phyloP scores from a whole-genome alignment of 2,888 invertebrate genomes.

The Labia minor region DNA sequence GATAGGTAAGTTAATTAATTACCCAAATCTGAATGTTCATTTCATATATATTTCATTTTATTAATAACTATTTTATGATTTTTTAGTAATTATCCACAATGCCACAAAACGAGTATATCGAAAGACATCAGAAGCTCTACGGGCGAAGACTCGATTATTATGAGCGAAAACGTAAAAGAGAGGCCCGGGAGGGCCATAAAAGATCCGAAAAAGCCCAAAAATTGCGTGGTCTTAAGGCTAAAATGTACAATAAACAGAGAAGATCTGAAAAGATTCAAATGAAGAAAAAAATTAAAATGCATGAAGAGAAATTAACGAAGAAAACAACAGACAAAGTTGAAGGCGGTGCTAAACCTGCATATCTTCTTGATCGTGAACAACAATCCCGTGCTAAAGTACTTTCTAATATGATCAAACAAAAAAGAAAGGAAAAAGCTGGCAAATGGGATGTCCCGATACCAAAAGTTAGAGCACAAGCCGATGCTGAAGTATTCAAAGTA shows the following conservation, averaged over 20 bases:
- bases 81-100: slow-evolving; percentile 41
- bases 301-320: slow-evolving; percentile 87
- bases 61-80: too few species aligned
- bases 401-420: slow-evolving; percentile 99
- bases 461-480: slow-evolving; percentile 92
- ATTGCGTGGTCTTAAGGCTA: slow-evolving; percentile 91
- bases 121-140: slow-evolving; percentile 90
- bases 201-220: slow-evolving; percentile 82
- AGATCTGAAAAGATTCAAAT: slow-evolving; percentile 98
- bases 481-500: slow-evolving; percentile 93
- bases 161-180: slow-evolving; percentile 88
- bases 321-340: slow-evolving; percentile 48
- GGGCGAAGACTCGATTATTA: slow-evolving; percentile 96
- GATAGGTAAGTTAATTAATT: too few species aligned
- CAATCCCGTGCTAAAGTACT: slow-evolving; percentile 89
- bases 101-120: slow-evolving; percentile 99
- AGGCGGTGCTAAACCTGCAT: slow-evolving; percentile 83
- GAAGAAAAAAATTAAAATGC: slow-evolving; percentile 96
- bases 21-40: not conserved
- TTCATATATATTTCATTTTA: too few species aligned
- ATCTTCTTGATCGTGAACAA: slow-evolving; percentile 92
- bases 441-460: slow-evolving; percentile 99
- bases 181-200: slow-evolving; percentile 88
- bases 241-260: slow-evolving; percentile 91
- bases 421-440: slow-evolving; percentile 97